phyloP scores from a whole-genome alignment of 2,797 vertebrate species.

The Enteromius paludinosus region DNA sequence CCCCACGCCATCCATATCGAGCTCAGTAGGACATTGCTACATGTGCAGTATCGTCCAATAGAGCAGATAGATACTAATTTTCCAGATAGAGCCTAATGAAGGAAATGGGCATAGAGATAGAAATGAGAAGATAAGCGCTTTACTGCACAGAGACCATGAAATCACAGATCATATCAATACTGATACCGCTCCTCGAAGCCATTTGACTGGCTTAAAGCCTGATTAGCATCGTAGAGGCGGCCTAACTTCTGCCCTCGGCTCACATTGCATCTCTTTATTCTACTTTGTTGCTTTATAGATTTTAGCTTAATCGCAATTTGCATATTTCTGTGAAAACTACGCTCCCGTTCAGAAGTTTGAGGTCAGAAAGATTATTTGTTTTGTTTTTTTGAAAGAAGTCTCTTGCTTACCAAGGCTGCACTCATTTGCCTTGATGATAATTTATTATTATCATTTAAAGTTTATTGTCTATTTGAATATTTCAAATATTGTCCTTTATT shows the following conservation, averaged over 20 bases:
- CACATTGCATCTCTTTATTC: neutral
- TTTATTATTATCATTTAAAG: neutral
- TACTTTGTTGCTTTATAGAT: neutral
- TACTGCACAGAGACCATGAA: conserved; percentile 15
- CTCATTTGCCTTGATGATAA: neutral
- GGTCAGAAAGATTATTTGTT: neutral
- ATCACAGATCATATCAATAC: conserved; percentile 32
- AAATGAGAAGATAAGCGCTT: conserved; percentile 12
- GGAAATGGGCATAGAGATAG: conserved; percentile 21
- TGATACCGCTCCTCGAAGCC: conserved; percentile 13
- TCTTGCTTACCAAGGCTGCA: neutral
- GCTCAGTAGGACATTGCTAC: neutral
- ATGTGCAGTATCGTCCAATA: conserved; percentile 6
- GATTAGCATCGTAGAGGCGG: conserved; percentile 12
- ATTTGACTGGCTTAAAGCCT: conserved; percentile 24
- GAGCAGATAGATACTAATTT: neutral
- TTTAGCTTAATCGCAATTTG: neutral
- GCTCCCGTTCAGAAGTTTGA: neutral
- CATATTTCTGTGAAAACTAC: neutral
- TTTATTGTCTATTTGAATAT: neutral
- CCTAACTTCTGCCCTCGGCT: conserved; percentile 16
- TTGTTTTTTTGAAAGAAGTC: neutral
- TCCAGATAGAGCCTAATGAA: conserved; percentile 35
- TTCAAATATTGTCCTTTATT: neutral
- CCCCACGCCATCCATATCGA: neutral